A percentile compares a stretch with the other conserved stretches of the same genome.
phyloP scores from a whole-genome alignment of 92 coral and sea anemone genomes.

The Porites rus region DNA sequence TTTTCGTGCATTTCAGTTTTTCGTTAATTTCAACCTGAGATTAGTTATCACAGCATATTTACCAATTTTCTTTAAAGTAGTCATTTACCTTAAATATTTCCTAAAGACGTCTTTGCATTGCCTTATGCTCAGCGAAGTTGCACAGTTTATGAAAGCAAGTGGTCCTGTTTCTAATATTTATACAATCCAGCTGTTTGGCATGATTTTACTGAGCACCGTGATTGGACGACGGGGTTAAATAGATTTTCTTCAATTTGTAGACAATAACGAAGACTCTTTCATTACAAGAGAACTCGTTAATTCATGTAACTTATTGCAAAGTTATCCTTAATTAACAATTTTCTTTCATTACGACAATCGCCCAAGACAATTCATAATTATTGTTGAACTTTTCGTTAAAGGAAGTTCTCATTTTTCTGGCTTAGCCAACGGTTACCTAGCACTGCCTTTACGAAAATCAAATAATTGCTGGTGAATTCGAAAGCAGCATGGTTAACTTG shows the following conservation, averaged over 20 bases:
- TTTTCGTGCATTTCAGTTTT: neutral
- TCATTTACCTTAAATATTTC: neutral
- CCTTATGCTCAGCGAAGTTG: neutral
- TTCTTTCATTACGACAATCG: conserved; percentile 58
- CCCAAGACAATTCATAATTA: conserved; percentile 16
- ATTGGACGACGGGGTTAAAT: conserved; percentile 71
- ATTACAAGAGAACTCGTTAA: conserved; percentile 66
- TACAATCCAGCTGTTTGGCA: conserved; percentile 17
- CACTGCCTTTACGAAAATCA: neutral
- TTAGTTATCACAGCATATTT: too few species aligned
- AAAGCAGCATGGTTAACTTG: too few species aligned
- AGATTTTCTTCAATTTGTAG: conserved; percentile 59
- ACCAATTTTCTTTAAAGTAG: too few species aligned
- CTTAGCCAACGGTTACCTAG: conserved; percentile 31
- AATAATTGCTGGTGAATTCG: neutral
- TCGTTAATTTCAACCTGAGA: neutral
- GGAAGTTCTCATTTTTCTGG: conserved; percentile 24
- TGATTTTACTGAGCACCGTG: conserved; percentile 2
- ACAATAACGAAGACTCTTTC: conserved; percentile 66
- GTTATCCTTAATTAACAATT: conserved; percentile 80
- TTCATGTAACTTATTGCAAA: conserved; percentile 66
- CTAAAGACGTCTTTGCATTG: neutral
- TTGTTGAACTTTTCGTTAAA: neutral
- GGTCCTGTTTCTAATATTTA: conserved; percentile 12
- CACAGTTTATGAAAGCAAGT: conserved; percentile 6